These are phyloP conservation scores for Rhaphigaster nebulosa DNA, from an alignment of 2,888 invertebrate species.

Conservation along the genomic window DNA sequence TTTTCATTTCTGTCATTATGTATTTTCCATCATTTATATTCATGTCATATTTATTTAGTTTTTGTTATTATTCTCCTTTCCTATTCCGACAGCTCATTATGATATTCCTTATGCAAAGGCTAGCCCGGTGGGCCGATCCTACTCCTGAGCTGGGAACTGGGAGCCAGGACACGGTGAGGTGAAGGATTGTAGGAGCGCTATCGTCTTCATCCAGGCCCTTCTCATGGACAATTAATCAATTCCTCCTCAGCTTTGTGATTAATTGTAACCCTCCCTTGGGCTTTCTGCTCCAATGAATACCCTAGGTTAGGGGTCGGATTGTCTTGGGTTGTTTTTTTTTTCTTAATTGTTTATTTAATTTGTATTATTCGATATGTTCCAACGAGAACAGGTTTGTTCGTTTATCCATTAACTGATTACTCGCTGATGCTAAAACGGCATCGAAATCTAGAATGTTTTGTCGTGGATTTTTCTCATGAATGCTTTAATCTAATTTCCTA, in stretches of 20 bases:
- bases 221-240: conserved; percentile 23
- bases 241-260: not conserved
- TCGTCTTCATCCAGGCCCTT: not conserved
- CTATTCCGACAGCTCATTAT: too few species aligned
- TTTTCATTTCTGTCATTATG: too few species aligned
- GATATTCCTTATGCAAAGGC: too few species aligned
- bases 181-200: not conserved
- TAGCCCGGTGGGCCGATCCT: too few species aligned
- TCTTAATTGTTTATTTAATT: not conserved
- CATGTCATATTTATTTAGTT: too few species aligned
- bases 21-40: too few species aligned
- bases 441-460: not conserved
- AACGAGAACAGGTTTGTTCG: not conserved
- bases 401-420: not conserved
- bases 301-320: not conserved
- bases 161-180: not conserved
- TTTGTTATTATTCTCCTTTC: too few species aligned
- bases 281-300: not conserved
- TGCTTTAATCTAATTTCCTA: too few species aligned
- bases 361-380: not conserved
- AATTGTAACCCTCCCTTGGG: not conserved
- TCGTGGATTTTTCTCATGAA: too few species aligned
- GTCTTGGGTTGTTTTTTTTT: not conserved
- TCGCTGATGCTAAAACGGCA: not conserved
- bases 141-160: not conserved